Evolutionary conservation across 2,888 invertebrate species (phyloP).

Genomic region (Teinopalpus imperialis): DNA sequence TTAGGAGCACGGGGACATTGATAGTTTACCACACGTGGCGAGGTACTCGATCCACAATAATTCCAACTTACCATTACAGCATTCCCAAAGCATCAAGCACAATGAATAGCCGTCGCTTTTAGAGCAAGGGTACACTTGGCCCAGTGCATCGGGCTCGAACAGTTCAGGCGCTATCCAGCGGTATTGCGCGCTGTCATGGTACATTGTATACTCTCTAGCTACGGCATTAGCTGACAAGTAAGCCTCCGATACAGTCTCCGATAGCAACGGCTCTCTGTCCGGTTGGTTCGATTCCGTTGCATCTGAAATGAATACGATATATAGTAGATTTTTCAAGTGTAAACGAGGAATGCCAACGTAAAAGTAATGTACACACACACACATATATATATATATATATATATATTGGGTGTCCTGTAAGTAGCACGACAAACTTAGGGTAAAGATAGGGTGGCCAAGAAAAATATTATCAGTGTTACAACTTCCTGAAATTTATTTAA

Average conservation of each 20-base stretch:
- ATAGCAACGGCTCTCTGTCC: slow-evolving; percentile 61
- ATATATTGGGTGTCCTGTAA: too few relatives aligned
- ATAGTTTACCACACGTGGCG: too few relatives aligned
- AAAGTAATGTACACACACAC: too few relatives aligned
- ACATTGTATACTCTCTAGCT: slow-evolving; percentile 47
- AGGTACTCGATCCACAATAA: too few relatives aligned
- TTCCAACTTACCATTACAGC: slow-evolving; percentile 71
- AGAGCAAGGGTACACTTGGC: slow-evolving; percentile 58
- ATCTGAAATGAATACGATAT: slow-evolving; percentile 40
- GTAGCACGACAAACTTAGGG: too few relatives aligned
- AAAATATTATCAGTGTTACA: too few relatives aligned
- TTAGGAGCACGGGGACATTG: too few relatives aligned
- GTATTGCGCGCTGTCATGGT: slow-evolving; percentile 47
- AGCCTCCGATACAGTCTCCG: slow-evolving; percentile 56
- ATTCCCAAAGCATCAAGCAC: slow-evolving; percentile 66
- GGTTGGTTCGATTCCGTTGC: slow-evolving; percentile 38
- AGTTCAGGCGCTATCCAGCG: slow-evolving; percentile 75
- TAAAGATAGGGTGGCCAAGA: too few relatives aligned
- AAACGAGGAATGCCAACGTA: too few relatives aligned
- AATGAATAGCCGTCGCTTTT: slow-evolving; percentile 71
- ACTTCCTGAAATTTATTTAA: too few relatives aligned
- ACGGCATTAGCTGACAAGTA: slow-evolving; percentile 50
- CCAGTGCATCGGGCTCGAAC: slow-evolving; percentile 55
- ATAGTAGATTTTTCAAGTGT: too few relatives aligned
- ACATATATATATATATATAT: too few relatives aligned